Conservation (phyloP, 2,888 invertebrate genomes). For the Cheilosia grossa region DNA sequence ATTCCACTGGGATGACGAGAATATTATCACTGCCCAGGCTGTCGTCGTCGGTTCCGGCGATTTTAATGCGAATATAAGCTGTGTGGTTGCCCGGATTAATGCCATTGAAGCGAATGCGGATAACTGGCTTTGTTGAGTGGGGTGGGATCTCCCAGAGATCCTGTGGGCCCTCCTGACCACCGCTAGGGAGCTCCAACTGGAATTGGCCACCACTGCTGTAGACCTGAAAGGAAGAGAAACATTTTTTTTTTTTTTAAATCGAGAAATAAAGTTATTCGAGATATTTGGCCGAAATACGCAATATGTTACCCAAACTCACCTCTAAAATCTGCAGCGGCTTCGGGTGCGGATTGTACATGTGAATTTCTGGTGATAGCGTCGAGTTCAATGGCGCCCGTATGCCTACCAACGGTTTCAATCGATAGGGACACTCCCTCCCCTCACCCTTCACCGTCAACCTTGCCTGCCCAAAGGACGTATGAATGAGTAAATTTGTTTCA, state of each 20-base stretch:
- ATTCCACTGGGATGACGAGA: constrained; percentile 92
- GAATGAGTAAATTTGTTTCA: constrained; percentile 94
- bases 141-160: constrained; percentile 96
- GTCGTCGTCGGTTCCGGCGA: constrained; percentile 77
- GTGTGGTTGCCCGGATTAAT: constrained; percentile 91
- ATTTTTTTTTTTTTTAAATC: too few relatives aligned
- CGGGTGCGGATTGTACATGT: constrained; percentile 97
- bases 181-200: constrained; percentile 92
- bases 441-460: constrained; percentile 93
- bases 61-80: constrained; percentile 88
- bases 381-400: constrained; percentile 96
- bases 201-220: constrained; percentile 95
- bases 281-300: neutral
- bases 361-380: constrained; percentile 93
- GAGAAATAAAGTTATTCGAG: neutral
- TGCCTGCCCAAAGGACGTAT: constrained; percentile 96
- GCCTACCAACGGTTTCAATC: constrained; percentile 94
- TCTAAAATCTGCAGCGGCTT: constrained; percentile 92
- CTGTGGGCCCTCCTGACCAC: constrained; percentile 90
- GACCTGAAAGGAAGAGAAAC: constrained; percentile 83
- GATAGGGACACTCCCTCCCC: constrained; percentile 95
- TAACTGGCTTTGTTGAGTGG: constrained; percentile 93
- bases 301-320: constrained; percentile 82
- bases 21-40: constrained; percentile 77
- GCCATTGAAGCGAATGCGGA: constrained; percentile 92